Evolutionary conservation across 2,113 vertebrate genomes (phyloP).

Genomic region (Catharus bicknelli): DNA sequence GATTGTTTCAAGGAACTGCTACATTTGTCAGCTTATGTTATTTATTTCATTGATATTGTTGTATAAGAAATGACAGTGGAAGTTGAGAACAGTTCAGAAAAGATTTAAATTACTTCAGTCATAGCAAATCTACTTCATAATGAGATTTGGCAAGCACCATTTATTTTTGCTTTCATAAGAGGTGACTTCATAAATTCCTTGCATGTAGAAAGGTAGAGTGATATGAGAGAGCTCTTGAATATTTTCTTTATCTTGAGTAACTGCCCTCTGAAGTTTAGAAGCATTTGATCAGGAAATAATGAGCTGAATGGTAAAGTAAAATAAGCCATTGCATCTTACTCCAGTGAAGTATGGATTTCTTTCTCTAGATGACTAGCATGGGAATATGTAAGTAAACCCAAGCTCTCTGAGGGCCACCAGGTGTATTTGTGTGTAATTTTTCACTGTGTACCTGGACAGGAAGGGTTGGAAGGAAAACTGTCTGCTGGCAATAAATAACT

Average conservation of each 20-base stretch:
- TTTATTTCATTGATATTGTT: not conserved
- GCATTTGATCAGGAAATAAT: constrained; percentile 6
- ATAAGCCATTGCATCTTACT: not conserved
- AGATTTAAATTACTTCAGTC: constrained; percentile 29
- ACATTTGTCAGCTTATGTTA: not conserved
- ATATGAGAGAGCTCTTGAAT: not conserved
- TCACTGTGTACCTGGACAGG: not conserved
- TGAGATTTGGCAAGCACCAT: constrained; percentile 26
- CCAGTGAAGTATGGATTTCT: not conserved
- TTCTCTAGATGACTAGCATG: not conserved
- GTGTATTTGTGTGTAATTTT: not conserved
- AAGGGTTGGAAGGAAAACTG: not conserved
- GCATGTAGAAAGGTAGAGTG: not conserved
- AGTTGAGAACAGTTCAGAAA: not conserved
- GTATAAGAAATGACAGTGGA: not conserved
- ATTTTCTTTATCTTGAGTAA: constrained; percentile 2
- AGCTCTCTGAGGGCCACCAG: not conserved
- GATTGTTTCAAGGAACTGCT: not conserved
- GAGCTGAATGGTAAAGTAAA: not conserved
- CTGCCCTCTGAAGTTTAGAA: constrained; percentile 9
- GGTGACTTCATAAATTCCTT: not conserved
- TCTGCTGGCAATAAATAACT: not conserved
- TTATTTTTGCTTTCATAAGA: constrained; percentile 36
- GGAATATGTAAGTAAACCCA: not conserved
- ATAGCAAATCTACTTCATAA: not conserved